Percentiles rank a stretch among this genome's conserved stretches.
Conservation (phyloP, 2,113 vertebrate genomes). For the Petromus typicus region DNA sequence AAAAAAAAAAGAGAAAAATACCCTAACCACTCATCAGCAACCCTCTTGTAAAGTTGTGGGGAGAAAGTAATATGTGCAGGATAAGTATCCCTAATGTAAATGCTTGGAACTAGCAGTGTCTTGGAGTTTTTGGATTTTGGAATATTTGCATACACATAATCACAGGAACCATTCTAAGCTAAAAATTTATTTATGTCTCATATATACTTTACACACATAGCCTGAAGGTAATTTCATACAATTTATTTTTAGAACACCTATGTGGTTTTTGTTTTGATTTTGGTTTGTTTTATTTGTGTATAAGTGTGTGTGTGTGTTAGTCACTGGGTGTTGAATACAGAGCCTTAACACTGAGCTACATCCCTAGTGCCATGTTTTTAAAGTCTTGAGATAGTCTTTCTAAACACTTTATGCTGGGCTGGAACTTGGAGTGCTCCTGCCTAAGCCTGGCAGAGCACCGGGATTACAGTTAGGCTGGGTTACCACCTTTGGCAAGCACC, state of each 20-base stretch:
- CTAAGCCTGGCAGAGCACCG: neutral
- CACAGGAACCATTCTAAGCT: neutral
- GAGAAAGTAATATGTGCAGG: neutral
- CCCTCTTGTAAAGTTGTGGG: neutral
- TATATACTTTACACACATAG: neutral
- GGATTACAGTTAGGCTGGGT: neutral
- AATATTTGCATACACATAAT: neutral
- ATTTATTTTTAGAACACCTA: neutral
- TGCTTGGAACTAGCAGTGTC: neutral
- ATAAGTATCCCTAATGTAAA: neutral
- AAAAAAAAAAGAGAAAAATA: neutral
- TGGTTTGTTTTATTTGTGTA: neutral
- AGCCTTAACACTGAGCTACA: neutral
- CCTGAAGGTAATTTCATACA: neutral
- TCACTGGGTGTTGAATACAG: neutral
- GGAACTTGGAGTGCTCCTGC: neutral
- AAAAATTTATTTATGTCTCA: neutral
- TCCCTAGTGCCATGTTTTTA: neutral
- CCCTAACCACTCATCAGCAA: neutral
- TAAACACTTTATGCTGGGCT: neutral
- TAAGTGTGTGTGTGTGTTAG: neutral
- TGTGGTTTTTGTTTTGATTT: neutral
- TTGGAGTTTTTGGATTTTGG: neutral
- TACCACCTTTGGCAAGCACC: neutral
- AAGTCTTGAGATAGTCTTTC: neutral